Conservation (phyloP, 1,140 invertebrate species). For the Tetragonula clypearis region DNA sequence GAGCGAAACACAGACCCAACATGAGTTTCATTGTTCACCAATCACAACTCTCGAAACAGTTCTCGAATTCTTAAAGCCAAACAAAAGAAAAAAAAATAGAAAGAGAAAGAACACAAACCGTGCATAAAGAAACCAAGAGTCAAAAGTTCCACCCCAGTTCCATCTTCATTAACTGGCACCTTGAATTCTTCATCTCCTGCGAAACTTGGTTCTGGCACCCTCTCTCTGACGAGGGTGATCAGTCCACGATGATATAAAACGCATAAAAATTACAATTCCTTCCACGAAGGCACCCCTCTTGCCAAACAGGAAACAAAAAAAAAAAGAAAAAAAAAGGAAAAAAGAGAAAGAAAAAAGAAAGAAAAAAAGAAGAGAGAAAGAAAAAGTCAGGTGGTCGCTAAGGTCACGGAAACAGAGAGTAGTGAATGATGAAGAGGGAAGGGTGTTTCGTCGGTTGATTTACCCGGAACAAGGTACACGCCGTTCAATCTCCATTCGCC, state of each 20-base stretch:
- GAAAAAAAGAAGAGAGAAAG: background rate
- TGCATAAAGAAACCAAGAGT: background rate
- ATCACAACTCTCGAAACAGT: no score
- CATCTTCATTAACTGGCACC: background rate
- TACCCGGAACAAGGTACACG: background rate
- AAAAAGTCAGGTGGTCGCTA: background rate
- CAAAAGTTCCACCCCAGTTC: background rate
- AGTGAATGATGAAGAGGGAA: background rate
- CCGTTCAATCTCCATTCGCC: constrained; percentile 49
- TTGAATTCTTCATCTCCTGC: background rate
- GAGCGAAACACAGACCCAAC: no score
- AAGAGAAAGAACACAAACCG: background rate
- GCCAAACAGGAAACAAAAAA: background rate
- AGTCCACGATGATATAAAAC: background rate
- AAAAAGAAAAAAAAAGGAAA: background rate
- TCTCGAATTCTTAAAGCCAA: no score
- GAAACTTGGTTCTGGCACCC: background rate
- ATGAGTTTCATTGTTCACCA: no score
- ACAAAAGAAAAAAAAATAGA: no score
- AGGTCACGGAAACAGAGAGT: background rate
- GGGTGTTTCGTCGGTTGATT: background rate
- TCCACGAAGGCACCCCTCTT: background rate
- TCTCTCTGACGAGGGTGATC: background rate
- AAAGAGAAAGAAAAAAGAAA: background rate
- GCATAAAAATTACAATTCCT: background rate